Evolutionary conservation across 2,888 invertebrate species (phyloP), one percentile per base, ranked within the genome.

Genomic region (Drosophila kokeensis): DNA sequence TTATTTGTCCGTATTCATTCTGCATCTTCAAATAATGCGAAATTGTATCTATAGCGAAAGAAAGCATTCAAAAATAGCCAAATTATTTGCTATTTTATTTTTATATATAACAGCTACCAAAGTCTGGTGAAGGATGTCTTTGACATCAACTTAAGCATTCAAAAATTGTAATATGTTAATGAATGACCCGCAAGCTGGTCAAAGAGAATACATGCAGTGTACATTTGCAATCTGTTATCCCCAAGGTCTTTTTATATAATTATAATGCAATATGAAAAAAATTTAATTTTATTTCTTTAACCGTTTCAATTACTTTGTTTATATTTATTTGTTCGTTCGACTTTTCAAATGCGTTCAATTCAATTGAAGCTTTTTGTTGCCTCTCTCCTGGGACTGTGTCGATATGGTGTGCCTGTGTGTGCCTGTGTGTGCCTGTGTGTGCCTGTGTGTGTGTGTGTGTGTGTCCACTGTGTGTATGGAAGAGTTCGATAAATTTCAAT

Each of bases 401-500:
- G 76, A 58, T 24, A 53, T 54, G 30, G 13, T 61, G 60, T 15
- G 29, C 13, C 29, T 15, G 38, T 38, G 34, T 32, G 13, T 67
- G 45, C n/a, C n/a, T 34, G 55, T 48, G 49, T 69, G 57, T 69
- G 24, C 2, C 2, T 24, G 71, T 70, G 68, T 78, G 75, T 70
- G 64, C n/a, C n/a, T 76, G 69, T 34, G 55, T 48, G 49, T 69
- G 57, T 69, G 24, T 2, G 24, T 24, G 71, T 70, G 68, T 78
- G 75, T 70, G 64, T 71, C 59, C 29, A 55, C 55, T 70, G 73
- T 69, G 73, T 82, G 73, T 65, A 71, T 82, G 82, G 69, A 64
- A 73, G 67, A 73, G 83, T 83, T 89, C 87, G 89, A 91, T 91
- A 91, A 91, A 91, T 91, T 91, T 91, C 91, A 91, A 91, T 91